A percentile compares a stretch with the other conserved stretches of the same genome.
Conservation (phyloP, 2,888 invertebrate genomes). For the Tricholauxania praeusta region DNA sequence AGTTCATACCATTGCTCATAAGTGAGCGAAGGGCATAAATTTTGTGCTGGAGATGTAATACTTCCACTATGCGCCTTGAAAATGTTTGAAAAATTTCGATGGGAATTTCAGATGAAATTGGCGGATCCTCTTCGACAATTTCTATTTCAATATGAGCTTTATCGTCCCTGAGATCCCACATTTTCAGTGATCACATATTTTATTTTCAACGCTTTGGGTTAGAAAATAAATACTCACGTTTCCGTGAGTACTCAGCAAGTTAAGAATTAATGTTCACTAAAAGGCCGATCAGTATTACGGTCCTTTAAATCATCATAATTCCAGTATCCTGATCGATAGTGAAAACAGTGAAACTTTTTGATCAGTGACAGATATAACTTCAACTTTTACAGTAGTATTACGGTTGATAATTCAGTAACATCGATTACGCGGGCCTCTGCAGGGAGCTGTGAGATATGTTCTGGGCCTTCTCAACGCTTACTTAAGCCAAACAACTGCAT, state of each 20-base stretch:
- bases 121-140: too few species aligned
- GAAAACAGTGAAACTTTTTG: conserved; percentile 96
- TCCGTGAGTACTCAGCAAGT: conserved; percentile 64
- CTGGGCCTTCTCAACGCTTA: conserved; percentile 93
- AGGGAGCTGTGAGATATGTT: conserved; percentile 95
- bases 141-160: not conserved
- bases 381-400: conserved; percentile 90
- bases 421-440: conserved; percentile 94
- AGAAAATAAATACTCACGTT: not conserved
- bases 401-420: conserved; percentile 91
- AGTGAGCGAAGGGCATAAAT: too few species aligned
- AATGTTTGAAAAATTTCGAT: too few species aligned
- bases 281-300: conserved; percentile 94
- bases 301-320: conserved; percentile 70
- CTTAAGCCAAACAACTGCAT: conserved; percentile 93
- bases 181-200: too few species aligned
- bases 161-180: too few species aligned
- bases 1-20: too few species aligned
- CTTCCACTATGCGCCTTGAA: too few species aligned
- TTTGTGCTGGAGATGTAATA: too few species aligned
- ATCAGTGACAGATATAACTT: conserved; percentile 94
- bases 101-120: too few species aligned
- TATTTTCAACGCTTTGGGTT: too few species aligned
- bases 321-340: conserved; percentile 95
- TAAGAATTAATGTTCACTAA: conserved; percentile 73